Conservation (phyloP, 1,140 invertebrate genomes). For the Capitella teleta region DNA sequence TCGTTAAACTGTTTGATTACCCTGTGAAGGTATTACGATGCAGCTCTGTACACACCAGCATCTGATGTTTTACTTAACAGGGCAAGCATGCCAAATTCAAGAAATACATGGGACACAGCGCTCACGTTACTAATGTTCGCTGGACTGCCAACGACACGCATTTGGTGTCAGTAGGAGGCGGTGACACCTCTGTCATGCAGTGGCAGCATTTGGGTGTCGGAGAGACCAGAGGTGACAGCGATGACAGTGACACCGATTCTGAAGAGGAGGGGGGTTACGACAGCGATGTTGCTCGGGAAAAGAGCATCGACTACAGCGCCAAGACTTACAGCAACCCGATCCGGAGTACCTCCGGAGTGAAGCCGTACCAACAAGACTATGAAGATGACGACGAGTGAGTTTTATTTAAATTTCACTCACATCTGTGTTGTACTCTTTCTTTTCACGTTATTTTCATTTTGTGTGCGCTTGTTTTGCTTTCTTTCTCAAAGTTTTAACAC, state of each 20-base stretch:
- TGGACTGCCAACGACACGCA: constrained; percentile 30
- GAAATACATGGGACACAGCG: constrained; percentile 42
- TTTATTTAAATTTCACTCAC: too few relatives aligned
- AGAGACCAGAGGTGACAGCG: constrained; percentile 32
- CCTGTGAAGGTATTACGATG: constrained; percentile 27
- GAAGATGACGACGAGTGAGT: constrained; percentile 23
- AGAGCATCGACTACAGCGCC: constrained; percentile 36
- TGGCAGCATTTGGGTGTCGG: constrained; percentile 24
- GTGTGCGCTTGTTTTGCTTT: neutral
- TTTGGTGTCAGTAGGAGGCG: constrained; percentile 37
- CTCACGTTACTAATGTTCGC: constrained; percentile 42
- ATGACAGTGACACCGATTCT: constrained; percentile 40
- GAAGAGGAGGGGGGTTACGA: constrained; percentile 43
- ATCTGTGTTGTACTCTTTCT: too few relatives aligned
- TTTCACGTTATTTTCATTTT: neutral
- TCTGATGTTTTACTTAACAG: constrained; percentile 16
- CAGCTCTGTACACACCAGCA: neutral
- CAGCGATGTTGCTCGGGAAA: constrained; percentile 41
- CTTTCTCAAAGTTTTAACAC: too few relatives aligned
- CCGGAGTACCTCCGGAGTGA: constrained; percentile 21
- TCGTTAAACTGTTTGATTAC: constrained; percentile 42
- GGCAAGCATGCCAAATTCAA: constrained; percentile 43
- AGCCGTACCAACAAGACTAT: constrained; percentile 29
- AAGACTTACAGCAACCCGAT: constrained; percentile 34
- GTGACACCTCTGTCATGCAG: constrained; percentile 40